phyloP scores from a whole-genome alignment of 2,113 vertebrate genomes.

The Bombycilla garrulus region DNA sequence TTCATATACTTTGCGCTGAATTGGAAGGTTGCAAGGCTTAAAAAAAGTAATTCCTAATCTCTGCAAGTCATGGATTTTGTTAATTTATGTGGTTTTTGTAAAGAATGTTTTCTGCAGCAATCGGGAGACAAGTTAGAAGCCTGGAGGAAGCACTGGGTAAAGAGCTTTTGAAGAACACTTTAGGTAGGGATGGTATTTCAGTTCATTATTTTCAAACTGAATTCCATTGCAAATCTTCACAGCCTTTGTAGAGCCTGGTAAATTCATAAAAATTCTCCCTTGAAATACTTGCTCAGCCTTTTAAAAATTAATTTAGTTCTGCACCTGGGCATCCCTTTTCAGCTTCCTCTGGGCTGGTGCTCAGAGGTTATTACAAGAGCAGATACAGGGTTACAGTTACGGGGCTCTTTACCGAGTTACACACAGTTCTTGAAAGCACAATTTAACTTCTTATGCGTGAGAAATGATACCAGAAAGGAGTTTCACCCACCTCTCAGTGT shows the following conservation, averaged over 20 bases:
- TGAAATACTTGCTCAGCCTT: constrained; percentile 5
- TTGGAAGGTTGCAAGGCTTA: neutral
- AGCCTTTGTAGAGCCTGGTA: neutral
- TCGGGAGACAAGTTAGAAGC: neutral
- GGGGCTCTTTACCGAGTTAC: neutral
- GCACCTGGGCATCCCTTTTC: neutral
- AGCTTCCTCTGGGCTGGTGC: neutral
- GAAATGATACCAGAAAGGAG: neutral
- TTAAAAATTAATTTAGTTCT: constrained; percentile 12
- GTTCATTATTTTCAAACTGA: neutral
- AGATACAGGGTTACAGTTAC: too few relatives aligned
- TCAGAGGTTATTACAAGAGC: neutral
- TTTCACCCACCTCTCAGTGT: neutral
- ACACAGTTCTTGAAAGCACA: neutral
- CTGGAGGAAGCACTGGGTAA: neutral
- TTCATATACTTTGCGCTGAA: neutral
- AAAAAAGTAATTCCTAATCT: constrained; percentile 19
- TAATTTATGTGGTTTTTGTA: neutral
- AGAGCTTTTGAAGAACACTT: neutral
- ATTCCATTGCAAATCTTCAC: neutral
- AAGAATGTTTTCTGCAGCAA: neutral
- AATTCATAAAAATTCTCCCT: neutral
- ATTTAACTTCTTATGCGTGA: neutral
- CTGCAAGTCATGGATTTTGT: neutral
- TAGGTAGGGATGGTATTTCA: neutral